phyloP scores from a whole-genome alignment of 2,888 invertebrate genomes.

The Adelphocoris suturalis region DNA sequence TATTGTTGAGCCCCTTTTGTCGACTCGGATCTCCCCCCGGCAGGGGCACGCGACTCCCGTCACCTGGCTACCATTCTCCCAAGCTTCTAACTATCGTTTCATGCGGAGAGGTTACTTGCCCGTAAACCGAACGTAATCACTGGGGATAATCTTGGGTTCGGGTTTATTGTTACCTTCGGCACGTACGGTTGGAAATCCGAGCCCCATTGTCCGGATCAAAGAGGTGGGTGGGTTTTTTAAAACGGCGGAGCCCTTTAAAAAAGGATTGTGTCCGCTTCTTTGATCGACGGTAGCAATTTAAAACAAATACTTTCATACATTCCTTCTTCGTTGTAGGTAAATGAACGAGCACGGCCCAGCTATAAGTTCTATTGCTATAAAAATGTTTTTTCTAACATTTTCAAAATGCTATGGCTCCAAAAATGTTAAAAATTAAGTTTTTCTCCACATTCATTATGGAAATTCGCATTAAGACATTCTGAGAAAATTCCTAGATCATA shows the following conservation, averaged over 20 bases:
- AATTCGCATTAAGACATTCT: too few relatives aligned
- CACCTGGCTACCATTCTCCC: slow-evolving; percentile 68
- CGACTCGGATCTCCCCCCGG: slow-evolving; percentile 13
- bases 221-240: neutral
- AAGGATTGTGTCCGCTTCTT: neutral
- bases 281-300: neutral
- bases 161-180: slow-evolving; percentile 27
- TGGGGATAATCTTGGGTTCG: slow-evolving; percentile 51
- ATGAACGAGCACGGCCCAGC: too few relatives aligned
- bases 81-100: slow-evolving; percentile 60
- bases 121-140: slow-evolving; percentile 63
- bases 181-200: neutral
- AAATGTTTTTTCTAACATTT: too few relatives aligned
- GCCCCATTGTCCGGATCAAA: slow-evolving; percentile 6
- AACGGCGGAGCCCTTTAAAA: neutral
- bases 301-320: neutral
- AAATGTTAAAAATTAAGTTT: too few relatives aligned
- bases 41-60: slow-evolving; percentile 56
- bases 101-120: slow-evolving; percentile 46
- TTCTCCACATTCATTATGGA: too few relatives aligned
- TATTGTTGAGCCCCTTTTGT: slow-evolving; percentile 66
- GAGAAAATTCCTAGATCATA: too few relatives aligned
- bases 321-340: neutral
- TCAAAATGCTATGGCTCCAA: too few relatives aligned
- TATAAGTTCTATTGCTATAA: too few relatives aligned